Base-by-base conservation (phyloP, 2,888 invertebrate species). In the Lampropteryx suffumata region DNA sequence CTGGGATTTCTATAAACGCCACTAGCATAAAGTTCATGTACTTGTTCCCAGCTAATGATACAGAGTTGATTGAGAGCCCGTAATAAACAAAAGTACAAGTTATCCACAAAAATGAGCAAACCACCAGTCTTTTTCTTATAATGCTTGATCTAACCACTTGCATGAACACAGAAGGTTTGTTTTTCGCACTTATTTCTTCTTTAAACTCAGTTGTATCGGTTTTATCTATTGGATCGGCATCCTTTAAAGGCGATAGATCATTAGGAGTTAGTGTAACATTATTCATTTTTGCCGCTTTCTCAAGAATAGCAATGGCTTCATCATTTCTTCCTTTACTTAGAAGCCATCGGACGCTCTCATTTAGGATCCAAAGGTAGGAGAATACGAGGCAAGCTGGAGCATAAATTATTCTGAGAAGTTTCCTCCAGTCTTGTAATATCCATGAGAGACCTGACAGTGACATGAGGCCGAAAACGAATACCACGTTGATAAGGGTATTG, bases 81-180 rank as follows among this genome's bases (percentile, higher is more conserved):
- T 95, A 96, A 71, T 95, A 96, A 3, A 96, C 94, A 64, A 96
- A 93, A 0, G 95, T 94, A 72, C 94, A 95, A 0, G 95, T 94
- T 5, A 95, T 93, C 96, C 96, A 96, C 66, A 95, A 92, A 65
- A 94, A 92, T 6, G 94, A 94, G 61, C 95, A 95, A 46, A 92
- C 92, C 0, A 92, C 56, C 52, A 94, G 78, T 65, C 94, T 86
- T 26, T 87, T 77, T 17, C 91, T 77, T 34, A 94, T 89, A 39
- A 91, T 89, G 50, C 83, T 84, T 1, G 93, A 93, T 67, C 82
- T 89, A 9, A 93, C 68, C 21, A 93, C 90, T 73, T 91, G 83
- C 9, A 59, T 34, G 37, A 89, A 77, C 1, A 73, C 67, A 0
- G 90, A 82, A 3, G 63, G 45, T 36, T 72, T 64, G 1, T 61